Evolutionary conservation across 2,113 vertebrate species (phyloP), one percentile per base, ranked within the genome.

Genomic region (Probosciger aterrimus): DNA sequence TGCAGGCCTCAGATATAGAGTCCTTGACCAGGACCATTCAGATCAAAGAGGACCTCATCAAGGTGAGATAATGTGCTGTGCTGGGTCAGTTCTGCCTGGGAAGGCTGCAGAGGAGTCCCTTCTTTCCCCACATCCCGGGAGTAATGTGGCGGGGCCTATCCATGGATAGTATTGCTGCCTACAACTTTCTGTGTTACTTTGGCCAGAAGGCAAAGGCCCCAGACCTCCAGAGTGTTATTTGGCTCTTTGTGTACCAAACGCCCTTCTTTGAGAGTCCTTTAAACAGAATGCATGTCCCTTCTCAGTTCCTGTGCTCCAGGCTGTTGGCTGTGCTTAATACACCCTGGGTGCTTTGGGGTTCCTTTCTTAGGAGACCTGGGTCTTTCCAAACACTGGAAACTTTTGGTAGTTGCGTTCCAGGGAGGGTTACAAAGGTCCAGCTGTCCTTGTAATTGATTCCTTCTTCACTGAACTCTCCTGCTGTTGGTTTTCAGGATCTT

Each of bases 1-100:
- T 97, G 88, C 99, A 98, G 94, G 97, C 98, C 11, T 97, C 96
- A 0, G 97, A 98, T 59, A 90, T 99, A n/a, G 98, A 99, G 70
- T 96, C 98, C 49, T 96, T 99, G 79, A 98, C 91, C 93, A 98
- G 98, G 95, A 98, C 82, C 24, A 95, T 98, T 52, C 98, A 97
- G 70, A 97, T 98, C 76, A 99, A 99, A 96, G 99, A 99, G 70
- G 98, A 98, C 49, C 94, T 98, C 76, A 98, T 99, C 94, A 98
- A 98, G 99, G 99, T 99, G 69, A 93, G 95, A 9, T 12, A n/a
- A 30, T 4, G 0, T 2, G 1, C 46, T 50, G 1, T 71, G n/a
- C 41, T 79, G 65, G 33, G 12, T 24, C 8, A 43, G 25, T 53
- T 81, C 63, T 5, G 2, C 16, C 14, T 57, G 55, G 55, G 8